These are phyloP conservation scores for Mycalesis mineus DNA, from an alignment of 2,888 invertebrate species.

Conservation along the genomic window DNA sequence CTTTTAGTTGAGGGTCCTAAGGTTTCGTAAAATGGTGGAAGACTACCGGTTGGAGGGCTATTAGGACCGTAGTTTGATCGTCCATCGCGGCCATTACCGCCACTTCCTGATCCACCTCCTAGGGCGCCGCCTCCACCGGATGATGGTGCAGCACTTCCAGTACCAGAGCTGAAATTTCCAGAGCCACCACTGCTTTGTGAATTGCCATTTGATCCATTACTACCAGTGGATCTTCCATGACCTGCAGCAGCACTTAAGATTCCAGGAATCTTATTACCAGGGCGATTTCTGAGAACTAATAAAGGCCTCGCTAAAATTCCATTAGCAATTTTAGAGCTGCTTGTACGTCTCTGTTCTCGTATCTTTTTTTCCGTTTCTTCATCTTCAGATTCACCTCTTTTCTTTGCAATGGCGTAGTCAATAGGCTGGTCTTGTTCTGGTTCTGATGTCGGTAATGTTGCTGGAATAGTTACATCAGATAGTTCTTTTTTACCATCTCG, in stretches of 20 bases:
- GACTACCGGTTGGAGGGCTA: conserved; percentile 90
- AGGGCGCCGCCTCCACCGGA: conserved; percentile 80
- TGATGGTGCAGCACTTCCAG: conserved; percentile 76
- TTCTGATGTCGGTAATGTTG: conserved; percentile 72
- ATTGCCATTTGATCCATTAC: conserved; percentile 71
- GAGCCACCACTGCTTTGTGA: conserved; percentile 73
- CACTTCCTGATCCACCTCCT: conserved; percentile 85
- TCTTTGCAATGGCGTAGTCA: conserved; percentile 91
- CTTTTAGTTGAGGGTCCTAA: conserved; percentile 82
- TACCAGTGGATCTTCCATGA: conserved; percentile 84
- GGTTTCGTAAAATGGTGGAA: conserved; percentile 94
- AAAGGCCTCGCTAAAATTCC: conserved; percentile 73
- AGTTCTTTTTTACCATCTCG: conserved; percentile 69
- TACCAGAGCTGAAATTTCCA: conserved; percentile 76
- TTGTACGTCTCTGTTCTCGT: conserved; percentile 83
- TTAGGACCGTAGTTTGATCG: conserved; percentile 92
- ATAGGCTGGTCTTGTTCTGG: conserved; percentile 92
- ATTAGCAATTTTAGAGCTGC: conserved; percentile 82
- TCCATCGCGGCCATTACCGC: conserved; percentile 87
- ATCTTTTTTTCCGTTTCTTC: conserved; percentile 83
- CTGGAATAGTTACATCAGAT: conserved; percentile 71
- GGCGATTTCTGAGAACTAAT: conserved; percentile 76
- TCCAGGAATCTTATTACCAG: conserved; percentile 79
- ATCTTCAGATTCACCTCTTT: conserved; percentile 82
- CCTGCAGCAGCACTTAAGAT: conserved; percentile 87